Base-by-base conservation (phyloP, 1,140 invertebrate genomes). In the Cotesia glomerata region DNA sequence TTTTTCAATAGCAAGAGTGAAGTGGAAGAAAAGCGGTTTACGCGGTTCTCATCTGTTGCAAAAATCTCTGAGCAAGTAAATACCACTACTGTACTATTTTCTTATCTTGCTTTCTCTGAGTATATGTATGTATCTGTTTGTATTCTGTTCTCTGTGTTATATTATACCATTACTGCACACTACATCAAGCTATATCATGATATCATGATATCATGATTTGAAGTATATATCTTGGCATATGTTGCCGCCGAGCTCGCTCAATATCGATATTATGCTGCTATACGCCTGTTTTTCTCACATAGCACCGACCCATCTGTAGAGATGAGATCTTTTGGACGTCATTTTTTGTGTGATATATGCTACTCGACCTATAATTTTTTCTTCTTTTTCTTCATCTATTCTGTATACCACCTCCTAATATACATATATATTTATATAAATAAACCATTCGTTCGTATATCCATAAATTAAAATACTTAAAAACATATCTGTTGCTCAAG, bases 211-310 rank as follows among this genome's bases (percentile, higher is more conserved):
- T 71, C 26, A 32, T 32, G 45, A 69, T 69, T 69, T 49, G 32
- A 56, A 52, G 18, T 45, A 7, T n/a, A 36, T n/a, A 16, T 66
- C 64, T 66, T 51, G 61, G 70, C 70, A 71, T 62, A 71, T 71
- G 70, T 65, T 65, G 52, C 32, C 62, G 32, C 56, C 58, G 14
- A 13, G 26, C 51, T 63, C 32, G 61, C 67, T 59, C 54, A 34
- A 64, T 71, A 71, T 71, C 62, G 32, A 56, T 26, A 51, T 72
- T 72, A 72, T 72, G 39, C 39, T 45, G 39, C 39, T 63, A 51
- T 51, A 65, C 14, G 36, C 39, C 49, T 58, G 70, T 58, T 72
- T 72, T 58, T 39, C 51, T 59, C 39, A 14, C 35, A n/a, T 26
- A 34, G 4, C 11, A 39, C 14, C 39, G 39, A 49, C 52, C 63